Evolutionary conservation across 2,113 vertebrate genomes (phyloP).

Genomic region (Limanda limanda): DNA sequence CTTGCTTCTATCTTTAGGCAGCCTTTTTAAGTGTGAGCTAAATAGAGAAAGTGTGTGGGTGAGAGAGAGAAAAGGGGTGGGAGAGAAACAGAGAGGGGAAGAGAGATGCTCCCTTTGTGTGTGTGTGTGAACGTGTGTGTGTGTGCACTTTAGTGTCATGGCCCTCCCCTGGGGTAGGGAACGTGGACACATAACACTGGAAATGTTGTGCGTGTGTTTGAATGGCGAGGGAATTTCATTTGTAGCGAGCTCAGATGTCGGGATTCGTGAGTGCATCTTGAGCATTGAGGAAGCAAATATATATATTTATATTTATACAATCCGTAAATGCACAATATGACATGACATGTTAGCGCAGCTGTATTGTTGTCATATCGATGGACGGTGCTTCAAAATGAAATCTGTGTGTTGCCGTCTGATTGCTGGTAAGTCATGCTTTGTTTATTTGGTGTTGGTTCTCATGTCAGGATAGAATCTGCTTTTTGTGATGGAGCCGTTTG

Average conservation of each 20-base stretch:
- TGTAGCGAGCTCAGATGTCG: conserved; percentile 8
- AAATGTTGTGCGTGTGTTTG: conserved; percentile 30
- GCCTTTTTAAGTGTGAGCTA: conserved; percentile 80
- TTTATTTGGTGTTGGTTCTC: conserved; percentile 30
- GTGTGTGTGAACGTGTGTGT: conserved; percentile 29
- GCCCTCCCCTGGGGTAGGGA: conserved; percentile 60
- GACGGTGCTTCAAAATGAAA: conserved; percentile 26
- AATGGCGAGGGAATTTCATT: conserved; percentile 36
- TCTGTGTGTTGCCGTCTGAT: conserved; percentile 10
- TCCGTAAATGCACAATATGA: not conserved
- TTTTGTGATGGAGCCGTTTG: conserved; percentile 38
- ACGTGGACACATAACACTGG: conserved; percentile 51
- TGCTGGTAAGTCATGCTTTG: conserved; percentile 43
- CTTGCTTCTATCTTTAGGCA: conserved; percentile 82
- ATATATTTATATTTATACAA: not conserved
- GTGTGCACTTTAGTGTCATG: conserved; percentile 57
- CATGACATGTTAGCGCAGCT: conserved; percentile 17
- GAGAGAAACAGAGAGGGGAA: conserved; percentile 58
- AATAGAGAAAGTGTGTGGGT: conserved; percentile 80
- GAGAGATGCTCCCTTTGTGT: conserved; percentile 35
- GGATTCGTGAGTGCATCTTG: conserved; percentile 11
- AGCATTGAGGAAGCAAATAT: not conserved
- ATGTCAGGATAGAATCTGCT: conserved; percentile 14
- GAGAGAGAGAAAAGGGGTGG: conserved; percentile 71
- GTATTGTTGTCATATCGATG: conserved; percentile 9